Evolutionary conservation across 2,113 vertebrate species (phyloP), one percentile per base, ranked within the genome.

Genomic region (Vanacampus margaritifer): DNA sequence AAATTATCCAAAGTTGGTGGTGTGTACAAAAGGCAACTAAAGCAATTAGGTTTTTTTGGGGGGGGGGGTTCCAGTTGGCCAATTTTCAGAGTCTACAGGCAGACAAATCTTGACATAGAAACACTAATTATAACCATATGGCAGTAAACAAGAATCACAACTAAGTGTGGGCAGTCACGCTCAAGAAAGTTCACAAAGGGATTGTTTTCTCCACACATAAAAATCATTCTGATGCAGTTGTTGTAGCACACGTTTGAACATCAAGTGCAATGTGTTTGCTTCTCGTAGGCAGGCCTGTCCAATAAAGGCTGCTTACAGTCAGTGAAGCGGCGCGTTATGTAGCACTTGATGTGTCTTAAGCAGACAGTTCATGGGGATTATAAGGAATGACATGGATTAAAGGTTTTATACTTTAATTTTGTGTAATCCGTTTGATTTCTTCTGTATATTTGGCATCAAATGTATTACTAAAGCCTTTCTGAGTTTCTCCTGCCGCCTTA

Each of bases 361-460:
- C 65, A 69, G 59, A 60, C 64, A 56, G 46, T 72, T 65, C 60
- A 64, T 36, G 39, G 26, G 76, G 74, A 84, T 82, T 80, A 83
- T n/a, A 35, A 59, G 41, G 71, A 79, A 71, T 61, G 51, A 73
- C 71, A 77, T 0, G 36, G 79, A 79, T 75, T 85, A 76, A 76
- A 82, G 69, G 62, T 76, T 69, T 76, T 60, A 79, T 71, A 71
- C 64, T 78, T 78, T 54, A 66, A 66, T 75, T 77, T 74, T 45
- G 69, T 81, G 69, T 81, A 81, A 79, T 81, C 65, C 71, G 71
- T 72, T 74, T 74, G 69, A 74, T 63, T 73, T 76, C 1, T 43
- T 36, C 41, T 56, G 43, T 41, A 50, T 72, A 64, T 74, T 65
- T 66, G 35, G 63, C 68, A 69, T 72, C 28, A 63, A 59, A n/a